Evolutionary conservation across 2,113 vertebrate genomes (phyloP).

Genomic region (Furnarius figulus): DNA sequence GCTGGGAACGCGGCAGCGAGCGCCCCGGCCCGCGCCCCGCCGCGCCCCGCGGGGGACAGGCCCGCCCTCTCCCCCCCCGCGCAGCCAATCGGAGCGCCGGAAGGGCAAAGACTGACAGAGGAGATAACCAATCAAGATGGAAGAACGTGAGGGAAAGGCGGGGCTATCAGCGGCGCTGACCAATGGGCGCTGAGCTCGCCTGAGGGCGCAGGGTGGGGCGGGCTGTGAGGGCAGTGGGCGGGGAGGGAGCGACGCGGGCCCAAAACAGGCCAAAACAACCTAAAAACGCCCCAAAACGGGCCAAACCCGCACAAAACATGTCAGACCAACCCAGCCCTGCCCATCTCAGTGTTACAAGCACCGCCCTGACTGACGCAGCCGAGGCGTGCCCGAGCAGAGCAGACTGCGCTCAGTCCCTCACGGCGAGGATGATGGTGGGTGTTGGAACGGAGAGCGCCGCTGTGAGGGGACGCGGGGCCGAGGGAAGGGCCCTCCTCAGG

Average conservation of each 20-base stretch:
- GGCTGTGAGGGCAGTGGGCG: rapidly evolving
- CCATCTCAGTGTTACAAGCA: rapidly evolving
- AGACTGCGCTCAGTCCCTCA: rapidly evolving
- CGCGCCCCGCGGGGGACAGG: rapidly evolving
- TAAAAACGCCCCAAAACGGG: background rate
- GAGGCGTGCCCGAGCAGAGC: background rate
- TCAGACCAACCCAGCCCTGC: rapidly evolving
- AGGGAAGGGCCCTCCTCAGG: rapidly evolving
- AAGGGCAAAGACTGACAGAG: background rate
- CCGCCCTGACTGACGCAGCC: background rate
- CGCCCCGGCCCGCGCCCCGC: rapidly evolving
- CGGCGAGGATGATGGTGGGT: background rate
- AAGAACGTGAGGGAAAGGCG: rapidly evolving
- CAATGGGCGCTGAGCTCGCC: background rate
- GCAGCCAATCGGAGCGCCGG: background rate
- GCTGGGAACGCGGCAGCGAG: background rate
- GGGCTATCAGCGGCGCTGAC: background rate
- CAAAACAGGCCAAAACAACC: rapidly evolving
- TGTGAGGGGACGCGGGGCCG: rapidly evolving
- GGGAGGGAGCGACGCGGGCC: rapidly evolving
- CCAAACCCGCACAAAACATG: background rate
- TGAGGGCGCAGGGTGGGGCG: rapidly evolving
- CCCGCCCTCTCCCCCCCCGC: rapidly evolving
- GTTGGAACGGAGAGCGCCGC: rapidly evolving
- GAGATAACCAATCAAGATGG: rapidly evolving